phyloP scores from a whole-genome alignment of 1,140 invertebrate species.

The Olivierus martensii region DNA sequence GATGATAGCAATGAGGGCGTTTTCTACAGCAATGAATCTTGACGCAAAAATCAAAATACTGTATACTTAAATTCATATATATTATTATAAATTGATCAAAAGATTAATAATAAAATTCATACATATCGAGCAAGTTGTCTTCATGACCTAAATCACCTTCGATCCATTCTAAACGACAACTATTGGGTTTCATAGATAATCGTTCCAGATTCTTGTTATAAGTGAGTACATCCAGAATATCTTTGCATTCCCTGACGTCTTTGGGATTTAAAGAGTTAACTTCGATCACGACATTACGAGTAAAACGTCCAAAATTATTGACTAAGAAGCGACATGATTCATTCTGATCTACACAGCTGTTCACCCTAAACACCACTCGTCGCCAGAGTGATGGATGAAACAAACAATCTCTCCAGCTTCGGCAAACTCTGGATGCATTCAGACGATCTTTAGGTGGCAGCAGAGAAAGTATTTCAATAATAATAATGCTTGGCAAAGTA shows the following conservation, averaged over 20 bases:
- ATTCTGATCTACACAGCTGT: constrained; percentile 30
- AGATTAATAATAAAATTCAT: too few relatives aligned
- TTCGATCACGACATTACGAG: constrained; percentile 30
- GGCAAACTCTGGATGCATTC: constrained; percentile 42
- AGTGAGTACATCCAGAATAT: constrained; percentile 24
- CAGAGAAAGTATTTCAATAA: constrained; percentile 46
- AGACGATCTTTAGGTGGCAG: constrained; percentile 40
- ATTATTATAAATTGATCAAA: too few relatives aligned
- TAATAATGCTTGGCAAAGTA: constrained; percentile 43
- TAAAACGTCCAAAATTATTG: constrained; percentile 33
- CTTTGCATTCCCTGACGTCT: constrained; percentile 27
- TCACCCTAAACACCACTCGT: constrained; percentile 30
- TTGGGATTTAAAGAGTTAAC: constrained; percentile 31
- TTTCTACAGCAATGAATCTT: too few relatives aligned
- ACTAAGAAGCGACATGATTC: constrained; percentile 31
- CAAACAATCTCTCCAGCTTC: constrained; percentile 43
- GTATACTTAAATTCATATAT: too few relatives aligned
- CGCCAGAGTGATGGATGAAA: constrained; percentile 47
- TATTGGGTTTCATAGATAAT: constrained; percentile 15
- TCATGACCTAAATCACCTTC: background rate
- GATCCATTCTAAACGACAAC: constrained; percentile 12
- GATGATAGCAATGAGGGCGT: too few relatives aligned
- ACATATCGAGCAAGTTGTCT: too few relatives aligned
- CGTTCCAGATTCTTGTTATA: constrained; percentile 12
- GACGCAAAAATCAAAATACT: too few relatives aligned